Conservation (phyloP, 2,888 invertebrate genomes). For the Drosophila nr. medialis region DNA sequence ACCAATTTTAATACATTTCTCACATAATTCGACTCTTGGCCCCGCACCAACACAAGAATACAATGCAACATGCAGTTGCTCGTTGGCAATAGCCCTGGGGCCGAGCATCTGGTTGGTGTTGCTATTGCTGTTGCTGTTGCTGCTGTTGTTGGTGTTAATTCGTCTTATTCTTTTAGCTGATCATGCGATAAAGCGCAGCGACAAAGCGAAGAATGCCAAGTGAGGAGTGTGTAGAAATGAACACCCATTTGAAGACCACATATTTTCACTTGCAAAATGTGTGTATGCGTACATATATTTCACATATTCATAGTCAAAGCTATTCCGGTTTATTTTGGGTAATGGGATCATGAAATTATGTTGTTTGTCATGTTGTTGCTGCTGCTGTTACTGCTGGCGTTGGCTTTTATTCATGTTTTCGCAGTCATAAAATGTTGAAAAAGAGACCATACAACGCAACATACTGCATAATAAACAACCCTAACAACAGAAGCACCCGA, state of each 20-base stretch:
- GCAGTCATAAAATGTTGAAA: slow-evolving; percentile 42
- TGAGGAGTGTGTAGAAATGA: not conserved
- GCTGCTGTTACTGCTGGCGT: slow-evolving; percentile 20
- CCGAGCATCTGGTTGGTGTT: slow-evolving; percentile 28
- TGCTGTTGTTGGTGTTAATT: slow-evolving; percentile 45
- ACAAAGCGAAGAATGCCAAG: not conserved
- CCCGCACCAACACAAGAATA: slow-evolving; percentile 36
- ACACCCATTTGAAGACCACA: not conserved
- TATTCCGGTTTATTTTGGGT: slow-evolving; percentile 24
- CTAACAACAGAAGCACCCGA: slow-evolving; percentile 17
- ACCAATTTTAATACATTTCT: slow-evolving; percentile 76
- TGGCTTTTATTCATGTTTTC: slow-evolving; percentile 37
- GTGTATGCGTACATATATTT: not conserved
- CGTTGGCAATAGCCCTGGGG: slow-evolving; percentile 38
- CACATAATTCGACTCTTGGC: slow-evolving; percentile 69
- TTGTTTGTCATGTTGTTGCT: slow-evolving; percentile 47
- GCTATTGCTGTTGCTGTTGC: not conserved
- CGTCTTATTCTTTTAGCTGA: slow-evolving; percentile 11
- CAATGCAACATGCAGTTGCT: slow-evolving; percentile 30
- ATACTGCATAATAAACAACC: slow-evolving; percentile 73
- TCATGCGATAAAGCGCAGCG: slow-evolving; percentile 20
- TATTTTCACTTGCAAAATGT: not conserved
- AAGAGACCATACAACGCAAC: slow-evolving; percentile 35
- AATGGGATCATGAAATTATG: slow-evolving; percentile 71
- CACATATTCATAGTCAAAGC: slow-evolving; percentile 6